Evolutionary conservation across 2,888 invertebrate genomes (phyloP).

Genomic region (Alitta virens): DNA sequence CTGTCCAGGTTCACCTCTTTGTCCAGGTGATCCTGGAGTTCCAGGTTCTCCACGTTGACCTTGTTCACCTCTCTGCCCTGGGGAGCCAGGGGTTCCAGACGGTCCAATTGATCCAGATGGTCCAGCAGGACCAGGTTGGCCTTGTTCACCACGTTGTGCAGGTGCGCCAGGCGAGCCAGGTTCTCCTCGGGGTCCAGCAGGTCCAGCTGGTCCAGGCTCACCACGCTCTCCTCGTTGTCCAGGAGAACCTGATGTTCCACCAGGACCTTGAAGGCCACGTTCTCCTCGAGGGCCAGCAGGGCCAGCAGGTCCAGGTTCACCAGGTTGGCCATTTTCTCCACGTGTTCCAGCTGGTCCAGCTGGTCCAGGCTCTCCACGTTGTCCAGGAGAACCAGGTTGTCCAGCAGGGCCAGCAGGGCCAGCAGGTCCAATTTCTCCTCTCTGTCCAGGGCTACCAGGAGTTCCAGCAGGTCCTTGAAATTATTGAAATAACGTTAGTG

Average conservation of each 20-base stretch:
- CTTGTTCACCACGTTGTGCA: conserved; percentile 21
- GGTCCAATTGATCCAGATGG: conserved; percentile 1
- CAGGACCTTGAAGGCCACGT: conserved; percentile 23
- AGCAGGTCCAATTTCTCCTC: conserved; percentile 23
- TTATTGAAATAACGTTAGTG: no score
- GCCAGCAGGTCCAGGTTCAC: conserved; percentile 17
- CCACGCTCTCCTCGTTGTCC: conserved; percentile 10
- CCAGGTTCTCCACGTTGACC: conserved; percentile 9
- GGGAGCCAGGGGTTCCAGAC: conserved; percentile 13
- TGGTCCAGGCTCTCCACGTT: conserved; percentile 5
- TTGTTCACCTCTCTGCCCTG: conserved; percentile 10
- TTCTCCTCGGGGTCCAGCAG: conserved; percentile 25
- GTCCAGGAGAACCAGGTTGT: conserved; percentile 21
- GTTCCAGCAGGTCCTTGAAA: conserved; percentile 18
- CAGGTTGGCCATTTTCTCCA: conserved; percentile 20
- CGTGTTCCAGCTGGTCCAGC: conserved; percentile 1
- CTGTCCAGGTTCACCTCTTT: conserved; percentile 1
- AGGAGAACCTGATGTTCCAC: conserved; percentile 1
- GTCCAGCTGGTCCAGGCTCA: conserved; percentile 9
- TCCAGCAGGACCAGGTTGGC: conserved; percentile 8
- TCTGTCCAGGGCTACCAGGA: conserved; percentile 20
- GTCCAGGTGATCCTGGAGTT: conserved; percentile 2
- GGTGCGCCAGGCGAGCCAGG: conserved; percentile 17
- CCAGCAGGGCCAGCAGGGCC: conserved; percentile 25
- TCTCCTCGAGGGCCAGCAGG: conserved; percentile 19